Conservation (phyloP, 37 sponge, comb jelly and placozoan species). For the Beroe forskalii region DNA sequence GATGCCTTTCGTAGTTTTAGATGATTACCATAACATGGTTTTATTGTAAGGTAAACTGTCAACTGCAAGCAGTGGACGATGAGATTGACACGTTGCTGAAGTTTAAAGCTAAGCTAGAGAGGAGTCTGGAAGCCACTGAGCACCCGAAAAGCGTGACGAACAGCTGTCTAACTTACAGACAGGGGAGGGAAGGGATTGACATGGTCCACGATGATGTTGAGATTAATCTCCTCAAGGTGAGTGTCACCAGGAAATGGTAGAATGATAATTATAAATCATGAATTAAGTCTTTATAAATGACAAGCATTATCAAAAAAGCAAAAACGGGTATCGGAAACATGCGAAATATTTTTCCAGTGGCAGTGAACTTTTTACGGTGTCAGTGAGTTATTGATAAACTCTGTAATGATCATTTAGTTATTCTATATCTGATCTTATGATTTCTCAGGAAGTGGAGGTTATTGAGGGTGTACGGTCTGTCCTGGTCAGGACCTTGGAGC, state of each 20-base stretch:
- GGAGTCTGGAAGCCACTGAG: constrained; percentile 70
- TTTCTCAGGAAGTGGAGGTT: constrained; percentile 81
- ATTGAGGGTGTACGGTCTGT: constrained; percentile 83
- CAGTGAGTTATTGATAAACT: no score
- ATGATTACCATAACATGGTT: no score
- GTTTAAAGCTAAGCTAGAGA: constrained; percentile 75
- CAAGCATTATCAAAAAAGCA: neutral
- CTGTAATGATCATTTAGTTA: neutral
- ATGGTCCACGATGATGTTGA: constrained; percentile 92
- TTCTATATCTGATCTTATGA: neutral
- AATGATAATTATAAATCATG: no score
- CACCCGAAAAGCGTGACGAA: constrained; percentile 74
- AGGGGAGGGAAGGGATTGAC: constrained; percentile 78
- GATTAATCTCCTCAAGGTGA: constrained; percentile 82
- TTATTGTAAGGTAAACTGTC: constrained; percentile 53
- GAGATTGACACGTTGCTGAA: constrained; percentile 77
- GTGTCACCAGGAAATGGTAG: neutral
- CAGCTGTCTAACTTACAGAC: constrained; percentile 74
- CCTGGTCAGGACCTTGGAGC: constrained; percentile 79
- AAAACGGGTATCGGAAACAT: neutral
- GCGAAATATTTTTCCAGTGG: neutral
- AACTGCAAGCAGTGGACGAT: constrained; percentile 69
- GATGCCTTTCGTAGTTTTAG: no score
- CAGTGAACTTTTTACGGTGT: neutral
- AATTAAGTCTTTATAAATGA: no score